Base-by-base conservation (phyloP, 2,797 vertebrate species). In the Poeciliopsis turneri region DNA sequence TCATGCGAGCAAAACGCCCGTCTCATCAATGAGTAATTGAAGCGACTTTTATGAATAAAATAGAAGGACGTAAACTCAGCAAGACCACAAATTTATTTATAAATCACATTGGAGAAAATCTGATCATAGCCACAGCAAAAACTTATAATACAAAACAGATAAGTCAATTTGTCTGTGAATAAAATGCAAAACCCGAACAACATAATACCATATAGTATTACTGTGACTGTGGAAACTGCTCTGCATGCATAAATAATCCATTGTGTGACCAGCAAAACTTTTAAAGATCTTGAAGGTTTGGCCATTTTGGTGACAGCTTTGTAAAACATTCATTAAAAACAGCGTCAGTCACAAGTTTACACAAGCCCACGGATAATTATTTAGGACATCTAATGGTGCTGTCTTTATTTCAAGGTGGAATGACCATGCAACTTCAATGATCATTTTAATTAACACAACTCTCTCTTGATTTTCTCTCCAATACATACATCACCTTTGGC, bases 61-160 rank as follows among this genome's bases (percentile, higher is more conserved):
- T 13, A n/a, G 30, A 7, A 39, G 30, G 39, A 28, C 18, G 51
- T 41, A 4, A 79, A 89, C 70, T 84, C 78, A 88, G 78, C 79
- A 88, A 90, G 76, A 90, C 78, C 75, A 87, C 11, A 81, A 80
- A 71, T 95, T 94, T 95, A 95, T 94, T 94, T 89, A 90, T 77
- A 94, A 94, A 94, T 87, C 81, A 92, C 87, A 84, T 87, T 81
- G 87, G 79, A 93, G 83, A 84, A 92, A 88, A 88, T 78, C 55
- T 86, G 78, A 66, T 72, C 16, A 74, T 75, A 86, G 47, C 75
- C 73, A 86, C 77, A 85, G 71, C 79, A 78, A 78, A 88, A 25
- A 9, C 78, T 75, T 39, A 82, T 43, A 84, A 25, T 85, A 25
- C 78, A 86, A 78, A 84, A 45, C 82, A 88, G 89, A 90, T 82